phyloP scores from a whole-genome alignment of 2,797 vertebrate genomes.

The Vespertilio murinus region DNA sequence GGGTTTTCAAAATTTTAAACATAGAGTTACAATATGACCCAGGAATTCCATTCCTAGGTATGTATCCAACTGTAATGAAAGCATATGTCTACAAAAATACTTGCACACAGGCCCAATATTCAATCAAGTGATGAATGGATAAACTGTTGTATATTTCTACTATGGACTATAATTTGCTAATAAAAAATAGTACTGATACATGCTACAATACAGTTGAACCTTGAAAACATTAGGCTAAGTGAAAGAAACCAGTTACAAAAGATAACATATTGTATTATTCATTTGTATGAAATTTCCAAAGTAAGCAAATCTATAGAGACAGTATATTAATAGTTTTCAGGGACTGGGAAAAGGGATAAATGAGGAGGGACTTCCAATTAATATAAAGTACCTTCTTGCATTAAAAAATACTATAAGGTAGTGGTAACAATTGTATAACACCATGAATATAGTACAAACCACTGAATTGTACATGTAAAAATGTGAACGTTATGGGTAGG shows the following conservation, averaged over 20 bases:
- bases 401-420: background rate
- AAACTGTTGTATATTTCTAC: no score
- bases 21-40: background rate
- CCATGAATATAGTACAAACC: no score
- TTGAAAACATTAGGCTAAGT: background rate
- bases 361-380: background rate
- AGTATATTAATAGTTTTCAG: background rate
- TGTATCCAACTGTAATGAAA: no score
- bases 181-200: background rate
- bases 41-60: background rate
- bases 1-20: background rate
- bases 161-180: background rate
- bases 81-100: no score
- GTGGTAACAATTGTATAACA: background rate
- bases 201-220: background rate
- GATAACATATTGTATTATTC: no score
- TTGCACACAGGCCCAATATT: no score
- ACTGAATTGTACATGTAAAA: background rate
- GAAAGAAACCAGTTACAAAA: no score
- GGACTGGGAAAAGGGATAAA: background rate
- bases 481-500: background rate
- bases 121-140: no score
- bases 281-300: no score
- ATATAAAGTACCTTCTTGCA: background rate
- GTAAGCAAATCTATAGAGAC: no score